Conservation (phyloP, 2,113 vertebrate species). For the Tupaia chinensis region DNA sequence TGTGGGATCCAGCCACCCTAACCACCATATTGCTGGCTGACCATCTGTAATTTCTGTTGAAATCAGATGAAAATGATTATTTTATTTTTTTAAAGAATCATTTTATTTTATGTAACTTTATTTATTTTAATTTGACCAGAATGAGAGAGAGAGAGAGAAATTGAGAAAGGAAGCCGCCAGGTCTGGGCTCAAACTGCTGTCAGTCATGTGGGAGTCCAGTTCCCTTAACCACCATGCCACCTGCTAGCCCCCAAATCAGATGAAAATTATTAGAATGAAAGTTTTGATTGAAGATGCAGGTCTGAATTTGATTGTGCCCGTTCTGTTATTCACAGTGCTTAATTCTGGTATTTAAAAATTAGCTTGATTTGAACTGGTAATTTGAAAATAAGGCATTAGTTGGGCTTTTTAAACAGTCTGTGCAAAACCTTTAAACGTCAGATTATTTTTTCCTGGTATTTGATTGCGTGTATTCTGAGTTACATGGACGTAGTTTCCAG, state of each 20-base stretch:
- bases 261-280: background rate
- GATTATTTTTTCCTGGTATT: background rate
- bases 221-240: too few species aligned
- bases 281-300: background rate
- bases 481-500: background rate
- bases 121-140: too few species aligned
- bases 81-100: too few species aligned
- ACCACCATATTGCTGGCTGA: too few species aligned
- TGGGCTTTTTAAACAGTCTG: constrained; percentile 14
- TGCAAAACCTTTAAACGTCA: background rate
- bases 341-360: constrained; percentile 43
- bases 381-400: constrained; percentile 6
- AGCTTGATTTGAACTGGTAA: constrained; percentile 41
- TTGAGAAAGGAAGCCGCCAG: too few species aligned
- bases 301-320: background rate
- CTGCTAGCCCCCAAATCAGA: background rate
- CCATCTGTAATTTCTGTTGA: background rate
- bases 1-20: too few species aligned
- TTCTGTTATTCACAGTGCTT: constrained; percentile 1
- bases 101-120: too few species aligned
- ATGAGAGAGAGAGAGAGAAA: too few species aligned
- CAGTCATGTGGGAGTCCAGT: too few species aligned
- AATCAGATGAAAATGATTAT: background rate
- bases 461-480: background rate
- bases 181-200: too few species aligned